phyloP scores from a whole-genome alignment of 1,140 invertebrate species.

The Drosophila murphyi region DNA sequence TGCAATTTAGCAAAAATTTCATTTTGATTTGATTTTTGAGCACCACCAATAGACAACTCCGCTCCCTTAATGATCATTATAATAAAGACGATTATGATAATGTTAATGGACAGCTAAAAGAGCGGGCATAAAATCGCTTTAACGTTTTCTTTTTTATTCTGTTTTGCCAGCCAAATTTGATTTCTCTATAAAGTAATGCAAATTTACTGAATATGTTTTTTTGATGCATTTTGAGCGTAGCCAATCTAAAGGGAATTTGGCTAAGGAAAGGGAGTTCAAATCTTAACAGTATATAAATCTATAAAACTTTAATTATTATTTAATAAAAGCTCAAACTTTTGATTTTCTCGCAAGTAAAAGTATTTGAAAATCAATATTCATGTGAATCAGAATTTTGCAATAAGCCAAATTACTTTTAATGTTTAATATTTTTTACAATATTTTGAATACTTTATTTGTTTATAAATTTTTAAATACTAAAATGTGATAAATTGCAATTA shows the following conservation, averaged over 20 bases:
- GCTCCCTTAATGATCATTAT: conserved; percentile 12
- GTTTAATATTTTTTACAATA: no score
- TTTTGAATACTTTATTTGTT: no score
- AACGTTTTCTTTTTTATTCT: neutral
- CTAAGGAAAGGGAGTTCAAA: no score
- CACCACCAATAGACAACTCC: conserved; percentile 20
- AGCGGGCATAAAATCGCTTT: neutral
- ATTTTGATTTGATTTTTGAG: conserved; percentile 53
- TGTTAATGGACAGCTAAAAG: conserved; percentile 8
- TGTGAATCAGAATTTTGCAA: no score
- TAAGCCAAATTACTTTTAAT: no score
- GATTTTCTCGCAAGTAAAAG: no score
- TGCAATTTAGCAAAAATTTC: conserved; percentile 59
- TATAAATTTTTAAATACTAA: neutral
- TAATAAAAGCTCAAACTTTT: no score
- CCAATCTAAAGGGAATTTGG: no score
- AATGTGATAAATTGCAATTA: no score
- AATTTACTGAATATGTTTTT: neutral
- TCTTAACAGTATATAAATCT: no score
- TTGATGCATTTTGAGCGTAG: neutral
- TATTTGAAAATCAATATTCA: no score
- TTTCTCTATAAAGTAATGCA: neutral
- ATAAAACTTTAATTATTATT: no score
- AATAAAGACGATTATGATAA: conserved; percentile 15
- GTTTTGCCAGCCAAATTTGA: neutral